These are phyloP conservation scores for Oncorhynchus nerka DNA, from an alignment of 2,113 vertebrate species.

Conservation along the genomic window DNA sequence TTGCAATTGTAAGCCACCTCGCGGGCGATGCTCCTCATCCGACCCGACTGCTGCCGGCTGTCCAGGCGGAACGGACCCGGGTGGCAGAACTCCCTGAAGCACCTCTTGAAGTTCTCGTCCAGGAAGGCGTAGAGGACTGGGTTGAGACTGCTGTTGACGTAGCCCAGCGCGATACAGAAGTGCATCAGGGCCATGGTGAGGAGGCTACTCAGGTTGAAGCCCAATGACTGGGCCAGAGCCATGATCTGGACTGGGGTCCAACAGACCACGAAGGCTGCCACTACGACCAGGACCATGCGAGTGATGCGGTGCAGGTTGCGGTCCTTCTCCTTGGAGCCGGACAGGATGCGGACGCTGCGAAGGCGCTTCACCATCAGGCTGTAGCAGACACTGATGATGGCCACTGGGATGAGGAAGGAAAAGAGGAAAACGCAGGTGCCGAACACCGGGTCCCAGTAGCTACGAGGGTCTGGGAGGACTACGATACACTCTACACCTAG, in stretches of 20 bases:
- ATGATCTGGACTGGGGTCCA: constrained; percentile 98
- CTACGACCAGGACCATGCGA: constrained; percentile 93
- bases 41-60: constrained; percentile 82
- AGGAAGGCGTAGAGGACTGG: constrained; percentile 95
- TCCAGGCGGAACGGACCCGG: constrained; percentile 82
- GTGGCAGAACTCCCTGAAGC: constrained; percentile 96
- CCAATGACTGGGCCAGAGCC: constrained; percentile 87
- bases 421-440: constrained; percentile 92
- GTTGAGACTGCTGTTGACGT: constrained; percentile 96
- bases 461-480: constrained; percentile 82
- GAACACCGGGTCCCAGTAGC: constrained; percentile 91
- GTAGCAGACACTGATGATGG: constrained; percentile 95
- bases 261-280: constrained; percentile 93
- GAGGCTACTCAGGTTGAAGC: constrained; percentile 86
- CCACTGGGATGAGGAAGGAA: constrained; percentile 93
- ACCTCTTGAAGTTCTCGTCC: constrained; percentile 98
- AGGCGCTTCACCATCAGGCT: constrained; percentile 94
- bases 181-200: constrained; percentile 85
- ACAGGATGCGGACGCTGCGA: constrained; percentile 89
- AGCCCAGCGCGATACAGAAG: constrained; percentile 93
- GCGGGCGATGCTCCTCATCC: constrained; percentile 90
- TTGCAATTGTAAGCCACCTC: constrained; percentile 91
- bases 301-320: constrained; percentile 94
- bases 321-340: constrained; percentile 96
- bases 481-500: constrained; percentile 92